A percentile compares a stretch with the other conserved stretches of the same genome.
Evolutionary conservation across 2,888 invertebrate species (phyloP).

Genomic region (Cataglyphis albicans): DNA sequence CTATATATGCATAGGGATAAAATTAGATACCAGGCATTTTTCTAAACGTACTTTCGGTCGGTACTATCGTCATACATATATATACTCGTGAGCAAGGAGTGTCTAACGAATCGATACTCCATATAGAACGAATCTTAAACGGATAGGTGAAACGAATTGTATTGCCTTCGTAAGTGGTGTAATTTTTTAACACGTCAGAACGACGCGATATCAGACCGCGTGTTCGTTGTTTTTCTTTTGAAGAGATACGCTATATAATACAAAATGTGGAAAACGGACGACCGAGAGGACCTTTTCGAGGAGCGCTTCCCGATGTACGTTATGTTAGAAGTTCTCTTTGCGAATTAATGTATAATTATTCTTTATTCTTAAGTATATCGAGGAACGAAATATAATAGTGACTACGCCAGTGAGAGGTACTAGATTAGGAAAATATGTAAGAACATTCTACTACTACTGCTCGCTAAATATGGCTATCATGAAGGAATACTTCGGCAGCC

Average conservation of each 20-base stretch:
- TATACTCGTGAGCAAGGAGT: background rate
- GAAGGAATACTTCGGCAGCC: conserved; percentile 43
- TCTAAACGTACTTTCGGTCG: conserved; percentile 39
- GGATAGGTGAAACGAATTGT: conserved; percentile 2
- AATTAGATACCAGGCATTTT: conserved; percentile 49
- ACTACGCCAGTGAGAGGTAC: conserved; percentile 37
- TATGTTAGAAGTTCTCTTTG: conserved; percentile 16
- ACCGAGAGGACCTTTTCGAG: conserved; percentile 29
- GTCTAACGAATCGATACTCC: conserved; percentile 26
- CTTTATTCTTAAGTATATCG: conserved; percentile 43
- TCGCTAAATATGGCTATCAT: conserved; percentile 3
- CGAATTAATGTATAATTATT: conserved; percentile 22
- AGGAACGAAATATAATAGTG: conserved; percentile 39
- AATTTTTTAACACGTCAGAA: conserved; percentile 30
- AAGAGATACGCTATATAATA: conserved; percentile 39
- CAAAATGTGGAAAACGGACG: conserved; percentile 41
- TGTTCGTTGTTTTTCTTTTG: conserved; percentile 25
- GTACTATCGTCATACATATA: conserved; percentile 34
- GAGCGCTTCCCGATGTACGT: background rate
- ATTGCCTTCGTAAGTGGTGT: conserved; percentile 33
- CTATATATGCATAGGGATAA: conserved; percentile 23
- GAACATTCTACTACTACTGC: background rate
- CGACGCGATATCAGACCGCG: conserved; percentile 19
- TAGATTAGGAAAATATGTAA: conserved; percentile 22
- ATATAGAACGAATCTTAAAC: conserved; percentile 20